These are phyloP conservation scores for Hycleus phaleratus DNA, from an alignment of 1,140 invertebrate species.

Conservation along the genomic window DNA sequence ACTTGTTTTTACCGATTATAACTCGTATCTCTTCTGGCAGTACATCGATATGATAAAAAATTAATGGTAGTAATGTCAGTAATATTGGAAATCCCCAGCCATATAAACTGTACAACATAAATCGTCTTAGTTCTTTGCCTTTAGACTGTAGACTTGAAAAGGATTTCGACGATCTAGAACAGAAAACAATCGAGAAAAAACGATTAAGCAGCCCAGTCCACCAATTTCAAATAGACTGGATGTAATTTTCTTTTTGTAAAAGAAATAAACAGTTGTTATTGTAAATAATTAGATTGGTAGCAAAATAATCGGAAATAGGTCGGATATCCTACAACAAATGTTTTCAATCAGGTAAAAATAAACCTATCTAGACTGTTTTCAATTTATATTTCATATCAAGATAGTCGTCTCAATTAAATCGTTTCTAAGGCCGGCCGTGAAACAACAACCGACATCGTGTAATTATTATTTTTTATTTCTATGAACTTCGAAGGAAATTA, in stretches of 20 bases:
- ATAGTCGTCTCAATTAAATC: too few relatives aligned
- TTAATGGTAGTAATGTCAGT: conserved; percentile 29
- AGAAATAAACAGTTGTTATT: too few relatives aligned
- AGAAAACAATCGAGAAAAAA: too few relatives aligned
- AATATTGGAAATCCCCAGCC: conserved; percentile 52
- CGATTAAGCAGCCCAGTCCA: too few relatives aligned
- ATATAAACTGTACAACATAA: conserved; percentile 53
- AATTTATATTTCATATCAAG: too few relatives aligned
- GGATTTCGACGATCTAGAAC: conserved; percentile 25
- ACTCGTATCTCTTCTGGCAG: conserved; percentile 24
- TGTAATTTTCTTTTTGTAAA: too few relatives aligned
- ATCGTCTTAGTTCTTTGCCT: conserved; percentile 42
- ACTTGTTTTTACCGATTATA: conserved; percentile 21
- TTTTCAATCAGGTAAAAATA: neutral
- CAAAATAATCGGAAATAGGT: neutral
- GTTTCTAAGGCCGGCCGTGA: too few relatives aligned
- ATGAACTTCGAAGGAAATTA: too few relatives aligned
- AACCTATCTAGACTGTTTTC: neutral
- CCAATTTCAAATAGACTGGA: too few relatives aligned
- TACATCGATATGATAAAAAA: conserved; percentile 18
- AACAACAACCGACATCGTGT: too few relatives aligned
- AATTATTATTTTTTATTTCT: too few relatives aligned
- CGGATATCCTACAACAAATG: neutral
- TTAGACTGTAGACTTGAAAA: conserved; percentile 33
- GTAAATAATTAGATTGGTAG: too few relatives aligned